Evolutionary conservation across 2,888 invertebrate genomes (phyloP).

Genomic region (Deroplatys truncata): DNA sequence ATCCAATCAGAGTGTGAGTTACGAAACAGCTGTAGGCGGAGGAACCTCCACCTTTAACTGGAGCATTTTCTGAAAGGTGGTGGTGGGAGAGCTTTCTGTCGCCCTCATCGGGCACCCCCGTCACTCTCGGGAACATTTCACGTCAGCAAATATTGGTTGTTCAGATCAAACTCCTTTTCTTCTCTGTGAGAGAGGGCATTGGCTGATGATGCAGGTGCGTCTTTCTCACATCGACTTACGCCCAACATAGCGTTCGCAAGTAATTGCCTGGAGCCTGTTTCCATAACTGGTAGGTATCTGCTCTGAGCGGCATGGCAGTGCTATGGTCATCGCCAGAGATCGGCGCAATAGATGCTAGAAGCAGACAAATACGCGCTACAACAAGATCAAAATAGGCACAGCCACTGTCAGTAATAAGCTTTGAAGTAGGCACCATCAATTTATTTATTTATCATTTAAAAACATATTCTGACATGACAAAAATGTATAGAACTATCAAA

Average conservation of each 20-base stretch:
- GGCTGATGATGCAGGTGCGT: slow-evolving; percentile 9
- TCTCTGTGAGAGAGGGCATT: not conserved
- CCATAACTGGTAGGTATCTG: no score
- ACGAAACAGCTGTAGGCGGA: not conserved
- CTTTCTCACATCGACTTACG: slow-evolving; percentile 10
- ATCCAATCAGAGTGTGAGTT: not conserved
- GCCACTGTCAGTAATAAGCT: no score
- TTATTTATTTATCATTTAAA: no score
- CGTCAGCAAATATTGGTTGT: slow-evolving; percentile 25
- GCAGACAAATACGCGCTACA: no score
- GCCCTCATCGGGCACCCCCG: not conserved
- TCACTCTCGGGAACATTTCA: slow-evolving; percentile 7
- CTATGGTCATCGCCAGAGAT: no score
- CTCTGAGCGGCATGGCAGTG: no score
- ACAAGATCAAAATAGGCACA: no score
- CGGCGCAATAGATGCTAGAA: no score
- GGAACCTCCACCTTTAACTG: not conserved
- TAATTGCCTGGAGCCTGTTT: not conserved
- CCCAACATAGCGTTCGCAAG: not conserved
- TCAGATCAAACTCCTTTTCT: slow-evolving; percentile 21
- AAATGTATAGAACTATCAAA: no score
- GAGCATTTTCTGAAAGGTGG: not conserved
- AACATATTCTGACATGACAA: no score
- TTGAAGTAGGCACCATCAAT: no score
- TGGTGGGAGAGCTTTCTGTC: not conserved